These are phyloP conservation scores for Hippocampus comes DNA, from an alignment of 2,113 vertebrate genomes.

Conservation along the genomic window DNA sequence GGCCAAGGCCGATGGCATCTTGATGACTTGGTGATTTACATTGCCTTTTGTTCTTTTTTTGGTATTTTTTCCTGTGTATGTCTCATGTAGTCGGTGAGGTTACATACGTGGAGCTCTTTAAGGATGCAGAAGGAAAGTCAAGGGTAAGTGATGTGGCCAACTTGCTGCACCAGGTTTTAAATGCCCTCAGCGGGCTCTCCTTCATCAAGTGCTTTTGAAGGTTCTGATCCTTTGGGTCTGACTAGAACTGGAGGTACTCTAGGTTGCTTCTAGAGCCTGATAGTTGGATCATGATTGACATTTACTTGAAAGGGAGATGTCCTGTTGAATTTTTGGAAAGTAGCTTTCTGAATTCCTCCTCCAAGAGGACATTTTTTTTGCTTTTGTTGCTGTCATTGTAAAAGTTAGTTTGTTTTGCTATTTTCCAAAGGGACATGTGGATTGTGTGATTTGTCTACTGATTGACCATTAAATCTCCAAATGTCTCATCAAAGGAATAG, in stretches of 20 bases:
- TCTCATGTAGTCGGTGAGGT: conserved; percentile 99
- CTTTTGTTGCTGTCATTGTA: conserved; percentile 73
- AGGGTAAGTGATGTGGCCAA: conserved; percentile 99
- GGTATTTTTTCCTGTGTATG: conserved; percentile 99
- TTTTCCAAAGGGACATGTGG: conserved; percentile 69
- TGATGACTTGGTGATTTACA: conserved; percentile 96
- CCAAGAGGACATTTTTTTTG: conserved; percentile 60
- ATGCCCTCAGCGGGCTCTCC: conserved; percentile 93
- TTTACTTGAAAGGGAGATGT: conserved; percentile 72
- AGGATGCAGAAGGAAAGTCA: conserved; percentile 99
- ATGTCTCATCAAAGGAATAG: conserved; percentile 59
- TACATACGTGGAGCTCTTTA: conserved; percentile 99
- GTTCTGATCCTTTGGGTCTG: conserved; percentile 88
- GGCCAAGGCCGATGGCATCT: conserved; percentile 85
- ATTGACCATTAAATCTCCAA: conserved; percentile 66
- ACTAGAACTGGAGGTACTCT: conserved; percentile 70
- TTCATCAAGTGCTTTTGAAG: conserved; percentile 86
- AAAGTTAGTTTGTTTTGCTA: conserved; percentile 70
- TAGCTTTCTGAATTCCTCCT: conserved; percentile 60
- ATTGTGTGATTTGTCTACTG: conserved; percentile 67
- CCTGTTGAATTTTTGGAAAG: conserved; percentile 73
- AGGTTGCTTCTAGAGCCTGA: conserved; percentile 79
- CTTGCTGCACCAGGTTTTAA: conserved; percentile 95
- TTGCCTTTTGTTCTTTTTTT: conserved; percentile 99
- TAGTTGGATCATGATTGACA: conserved; percentile 78